Conservation (phyloP, 2,888 invertebrate species). For the Aphodius sticticus region DNA sequence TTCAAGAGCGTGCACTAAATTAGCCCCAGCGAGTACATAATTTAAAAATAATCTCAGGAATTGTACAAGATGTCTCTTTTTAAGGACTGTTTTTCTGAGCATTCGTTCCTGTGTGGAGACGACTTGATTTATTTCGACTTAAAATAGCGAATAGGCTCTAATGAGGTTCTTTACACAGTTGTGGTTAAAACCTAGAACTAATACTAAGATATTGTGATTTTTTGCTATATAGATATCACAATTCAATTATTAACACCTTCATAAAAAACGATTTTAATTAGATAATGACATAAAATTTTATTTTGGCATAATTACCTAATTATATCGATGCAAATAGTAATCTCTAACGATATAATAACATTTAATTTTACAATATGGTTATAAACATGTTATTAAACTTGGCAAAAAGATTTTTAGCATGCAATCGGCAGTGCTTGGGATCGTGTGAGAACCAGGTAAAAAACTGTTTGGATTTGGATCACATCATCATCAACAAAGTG, state of each 20-base stretch:
- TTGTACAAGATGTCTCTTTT: neutral
- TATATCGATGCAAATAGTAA: neutral
- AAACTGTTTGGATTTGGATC: neutral
- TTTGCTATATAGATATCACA: too few species aligned
- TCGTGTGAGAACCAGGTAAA: neutral
- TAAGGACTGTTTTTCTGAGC: neutral
- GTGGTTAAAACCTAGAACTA: too few species aligned
- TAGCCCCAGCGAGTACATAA: constrained; percentile 14
- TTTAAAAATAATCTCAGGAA: constrained; percentile 22
- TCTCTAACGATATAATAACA: neutral
- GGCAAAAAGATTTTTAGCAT: neutral
- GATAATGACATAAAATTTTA: too few species aligned
- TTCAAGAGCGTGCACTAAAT: constrained; percentile 21
- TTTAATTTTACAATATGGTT: neutral
- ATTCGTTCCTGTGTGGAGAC: neutral
- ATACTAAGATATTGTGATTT: too few species aligned
- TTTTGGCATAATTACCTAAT: neutral
- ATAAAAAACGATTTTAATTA: too few species aligned
- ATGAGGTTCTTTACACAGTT: neutral
- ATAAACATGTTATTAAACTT: neutral
- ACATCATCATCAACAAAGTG: neutral
- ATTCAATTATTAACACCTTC: too few species aligned
- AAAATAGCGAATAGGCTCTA: neutral
- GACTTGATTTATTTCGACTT: neutral
- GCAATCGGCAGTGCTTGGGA: neutral